These are phyloP conservation scores for Orchesella cincta DNA, from an alignment of 1,140 invertebrate genomes.

Conservation along the genomic window DNA sequence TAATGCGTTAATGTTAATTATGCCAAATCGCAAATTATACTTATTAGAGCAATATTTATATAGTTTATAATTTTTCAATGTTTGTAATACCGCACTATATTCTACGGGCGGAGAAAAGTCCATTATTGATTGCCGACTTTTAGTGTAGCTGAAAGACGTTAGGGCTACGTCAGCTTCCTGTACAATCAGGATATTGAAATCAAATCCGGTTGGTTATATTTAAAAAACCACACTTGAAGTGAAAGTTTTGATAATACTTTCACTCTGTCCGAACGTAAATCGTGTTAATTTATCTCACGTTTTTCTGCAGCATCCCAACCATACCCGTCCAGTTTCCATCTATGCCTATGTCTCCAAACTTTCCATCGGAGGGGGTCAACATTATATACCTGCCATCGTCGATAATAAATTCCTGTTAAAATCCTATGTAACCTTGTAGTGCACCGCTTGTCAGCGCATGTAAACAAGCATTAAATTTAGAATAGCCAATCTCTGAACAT, in stretches of 20 bases:
- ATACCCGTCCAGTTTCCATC: conserved; percentile 46
- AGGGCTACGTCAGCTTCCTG: conserved; percentile 47
- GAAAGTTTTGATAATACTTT: neutral
- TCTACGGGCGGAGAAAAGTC: conserved; percentile 47
- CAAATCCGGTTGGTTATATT: neutral
- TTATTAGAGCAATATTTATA: neutral
- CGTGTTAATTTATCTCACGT: conserved; percentile 22
- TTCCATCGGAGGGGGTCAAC: conserved; percentile 34
- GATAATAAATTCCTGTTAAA: too few species aligned
- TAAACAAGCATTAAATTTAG: neutral
- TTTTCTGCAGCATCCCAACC: conserved; percentile 44
- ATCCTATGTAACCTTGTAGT: neutral
- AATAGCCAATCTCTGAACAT: neutral
- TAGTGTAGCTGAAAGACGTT: conserved; percentile 45
- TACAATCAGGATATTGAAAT: neutral
- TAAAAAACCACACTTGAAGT: neutral
- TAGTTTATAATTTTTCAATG: neutral
- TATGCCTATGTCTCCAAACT: conserved; percentile 39
- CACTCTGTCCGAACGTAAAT: neutral
- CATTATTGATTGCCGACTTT: conserved; percentile 36
- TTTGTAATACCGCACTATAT: conserved; percentile 41
- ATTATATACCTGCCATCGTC: neutral
- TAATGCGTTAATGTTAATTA: neutral
- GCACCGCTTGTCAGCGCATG: neutral
- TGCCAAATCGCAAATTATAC: neutral